phyloP scores from a whole-genome alignment of 1,140 invertebrate species.

The Drosophila kepulauana region DNA sequence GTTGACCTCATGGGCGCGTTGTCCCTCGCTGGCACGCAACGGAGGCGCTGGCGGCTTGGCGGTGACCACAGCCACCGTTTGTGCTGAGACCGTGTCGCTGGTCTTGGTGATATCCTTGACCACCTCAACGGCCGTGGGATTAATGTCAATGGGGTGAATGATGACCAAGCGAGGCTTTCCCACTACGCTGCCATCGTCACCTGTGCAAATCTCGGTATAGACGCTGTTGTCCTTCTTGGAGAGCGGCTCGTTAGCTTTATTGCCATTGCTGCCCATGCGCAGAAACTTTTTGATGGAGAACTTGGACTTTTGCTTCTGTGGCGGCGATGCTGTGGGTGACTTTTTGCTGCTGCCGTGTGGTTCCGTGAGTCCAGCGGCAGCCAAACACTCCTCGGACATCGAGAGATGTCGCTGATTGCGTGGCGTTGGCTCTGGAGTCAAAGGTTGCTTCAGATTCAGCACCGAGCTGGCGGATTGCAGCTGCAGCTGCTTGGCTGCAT shows the following conservation, averaged over 20 bases:
- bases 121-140: constrained; percentile 92
- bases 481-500: constrained; percentile 77
- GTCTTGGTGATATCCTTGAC: constrained; percentile 87
- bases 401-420: constrained; percentile 87
- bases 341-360: constrained; percentile 52
- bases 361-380: constrained; percentile 77
- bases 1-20: constrained; percentile 86
- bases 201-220: constrained; percentile 81
- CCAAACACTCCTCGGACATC: constrained; percentile 89
- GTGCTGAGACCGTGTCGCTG: constrained; percentile 72
- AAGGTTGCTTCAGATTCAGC: constrained; percentile 74
- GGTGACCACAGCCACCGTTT: constrained; percentile 84
- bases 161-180: constrained; percentile 91
- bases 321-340: constrained; percentile 84
- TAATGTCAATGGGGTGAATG: constrained; percentile 94
- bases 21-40: constrained; percentile 77
- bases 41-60: constrained; percentile 86
- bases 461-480: constrained; percentile 73
- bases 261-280: constrained; percentile 88
- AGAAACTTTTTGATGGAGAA: constrained; percentile 94
- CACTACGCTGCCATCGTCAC: constrained; percentile 59
- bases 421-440: constrained; percentile 88
- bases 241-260: constrained; percentile 73
- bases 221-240: constrained; percentile 74
- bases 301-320: constrained; percentile 88